These are phyloP conservation scores for Actinopyga echinites DNA, from an alignment of 53 echinoderm and acorn worm species.

Conservation along the genomic window DNA sequence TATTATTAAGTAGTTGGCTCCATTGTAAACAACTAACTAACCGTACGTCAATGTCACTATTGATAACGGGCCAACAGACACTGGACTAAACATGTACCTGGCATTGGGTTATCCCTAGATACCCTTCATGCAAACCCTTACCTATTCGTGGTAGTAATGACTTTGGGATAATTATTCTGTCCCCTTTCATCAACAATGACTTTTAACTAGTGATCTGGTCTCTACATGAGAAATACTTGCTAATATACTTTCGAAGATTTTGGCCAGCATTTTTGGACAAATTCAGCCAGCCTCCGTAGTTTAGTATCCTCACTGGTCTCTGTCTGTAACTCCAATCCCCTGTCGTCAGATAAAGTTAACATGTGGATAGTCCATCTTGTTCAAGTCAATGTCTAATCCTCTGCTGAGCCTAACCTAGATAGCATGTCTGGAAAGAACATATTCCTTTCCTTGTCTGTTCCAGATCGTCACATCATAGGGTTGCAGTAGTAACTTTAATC, in stretches of 20 bases:
- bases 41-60: constrained; percentile 27
- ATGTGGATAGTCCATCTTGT: constrained; percentile 26
- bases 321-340: constrained; percentile 17
- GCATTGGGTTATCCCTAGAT: too few relatives aligned
- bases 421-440: neutral
- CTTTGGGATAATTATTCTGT: too few relatives aligned
- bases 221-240: constrained; percentile 24
- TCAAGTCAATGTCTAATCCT: neutral
- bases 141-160: too few relatives aligned
- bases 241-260: neutral
- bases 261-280: constrained; percentile 17
- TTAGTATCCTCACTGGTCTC: constrained; percentile 10
- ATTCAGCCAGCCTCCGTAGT: neutral
- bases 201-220: neutral
- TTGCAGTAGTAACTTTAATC: too few relatives aligned
- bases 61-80: too few relatives aligned
- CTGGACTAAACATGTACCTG: too few relatives aligned
- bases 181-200: constrained; percentile 22
- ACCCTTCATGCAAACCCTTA: too few relatives aligned
- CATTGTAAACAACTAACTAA: neutral
- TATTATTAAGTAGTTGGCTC: neutral
- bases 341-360: constrained; percentile 23
- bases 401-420: neutral
- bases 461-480: too few relatives aligned
- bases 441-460: too few relatives aligned